Conservation (phyloP, 2,113 vertebrate species). For the Chaetops frenatus region DNA sequence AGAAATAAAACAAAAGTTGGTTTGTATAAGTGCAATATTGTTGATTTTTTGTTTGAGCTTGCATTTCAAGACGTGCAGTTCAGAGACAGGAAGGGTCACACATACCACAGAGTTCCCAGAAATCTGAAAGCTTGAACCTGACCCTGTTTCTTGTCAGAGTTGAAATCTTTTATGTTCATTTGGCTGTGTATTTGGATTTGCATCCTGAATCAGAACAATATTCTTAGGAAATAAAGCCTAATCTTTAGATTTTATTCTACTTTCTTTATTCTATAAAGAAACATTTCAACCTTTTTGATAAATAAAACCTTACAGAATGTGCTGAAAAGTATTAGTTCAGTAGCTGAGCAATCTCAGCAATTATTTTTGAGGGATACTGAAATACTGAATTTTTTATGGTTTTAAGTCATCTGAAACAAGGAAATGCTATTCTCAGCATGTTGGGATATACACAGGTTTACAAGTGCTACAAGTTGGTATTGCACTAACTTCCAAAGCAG, state of each 20-base stretch:
- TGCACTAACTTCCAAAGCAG: not conserved
- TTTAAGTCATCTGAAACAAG: not conserved
- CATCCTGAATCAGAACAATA: not conserved
- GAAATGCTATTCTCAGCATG: not conserved
- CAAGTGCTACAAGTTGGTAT: not conserved
- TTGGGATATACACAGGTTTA: not conserved
- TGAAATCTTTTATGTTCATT: not conserved
- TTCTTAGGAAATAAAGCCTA: not conserved
- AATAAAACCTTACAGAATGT: not conserved
- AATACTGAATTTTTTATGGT: not conserved
- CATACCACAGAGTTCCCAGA: not conserved
- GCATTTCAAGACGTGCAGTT: not conserved
- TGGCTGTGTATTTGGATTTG: not conserved
- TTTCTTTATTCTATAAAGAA: not conserved
- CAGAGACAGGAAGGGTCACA: not conserved
- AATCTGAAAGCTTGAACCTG: not conserved
- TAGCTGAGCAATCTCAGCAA: not conserved
- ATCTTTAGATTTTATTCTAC: not conserved
- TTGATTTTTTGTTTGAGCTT: not conserved
- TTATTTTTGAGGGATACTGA: not conserved
- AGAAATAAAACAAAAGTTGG: not conserved
- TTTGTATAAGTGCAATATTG: not conserved
- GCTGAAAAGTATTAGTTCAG: not conserved
- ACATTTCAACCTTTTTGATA: not conserved
- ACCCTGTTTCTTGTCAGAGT: not conserved